Evolutionary conservation across 2,888 invertebrate species (phyloP), one percentile per base, ranked within the genome.

Genomic region (Macroteleia sp.): DNA sequence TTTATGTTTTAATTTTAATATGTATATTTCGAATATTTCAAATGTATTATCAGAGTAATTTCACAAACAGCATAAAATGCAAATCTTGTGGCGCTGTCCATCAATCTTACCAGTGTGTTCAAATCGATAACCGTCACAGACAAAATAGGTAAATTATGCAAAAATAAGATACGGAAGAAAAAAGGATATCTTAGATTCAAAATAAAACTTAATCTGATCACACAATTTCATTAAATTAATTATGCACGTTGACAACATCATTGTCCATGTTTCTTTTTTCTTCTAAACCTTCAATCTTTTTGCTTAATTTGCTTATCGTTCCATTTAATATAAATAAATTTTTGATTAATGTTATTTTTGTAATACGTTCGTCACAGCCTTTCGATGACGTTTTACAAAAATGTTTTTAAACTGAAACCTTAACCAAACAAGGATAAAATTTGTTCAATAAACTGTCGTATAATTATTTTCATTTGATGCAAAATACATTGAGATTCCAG

Each of bases 231-330:
- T 8, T 10, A 41, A 41, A 19, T 14, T 14, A 14, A 1, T 36
- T 36, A 12, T 6, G 5, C 2, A 5, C 6, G 12, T 12, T 3
- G 36, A 14, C 36, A 14, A 14, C 36, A 14, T 14, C 36, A 42
- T 5, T 20, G 14, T 42, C 3, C 3, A 2, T 14, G n/a, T 25
- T 22, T 25, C 25, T 50, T 41, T 46, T 59, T 59, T 69, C 36
- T 69, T 69, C 52, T 48, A 30, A 30, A 10, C 34, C 22, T 3
- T 44, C 10, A 9, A 48, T 19, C 19, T 8, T 61, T 70, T 70
- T 70, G 52, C 44, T 54, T 70, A 70, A 70, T 70, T 61, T 69
- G 59, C 69, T 69, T 69, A 52, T 42, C 17, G 46, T 59, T 59
- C 50, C 44, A 44, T 16, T 54, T 48, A 39, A n/a, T n/a, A n/a